Evolutionary conservation across 2,797 vertebrate species (phyloP), one percentile per base, ranked within the genome.

Genomic region (Helostoma temminkii): DNA sequence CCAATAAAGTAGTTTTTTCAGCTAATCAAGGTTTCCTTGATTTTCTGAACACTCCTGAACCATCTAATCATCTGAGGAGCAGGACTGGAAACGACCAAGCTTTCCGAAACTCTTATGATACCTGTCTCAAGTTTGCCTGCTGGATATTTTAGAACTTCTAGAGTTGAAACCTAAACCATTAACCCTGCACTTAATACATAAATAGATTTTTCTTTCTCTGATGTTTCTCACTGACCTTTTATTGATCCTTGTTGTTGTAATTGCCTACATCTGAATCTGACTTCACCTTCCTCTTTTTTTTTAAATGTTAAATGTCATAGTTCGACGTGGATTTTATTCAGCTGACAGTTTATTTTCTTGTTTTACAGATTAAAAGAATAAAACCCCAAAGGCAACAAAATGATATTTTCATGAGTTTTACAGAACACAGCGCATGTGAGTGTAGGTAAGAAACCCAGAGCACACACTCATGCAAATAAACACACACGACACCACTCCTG

Each of bases 371-470:
- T 74, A 96, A 98, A 95, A 96, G 95, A 94, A 92, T 98, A 93
- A 97, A 95, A 93, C 95, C 91, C 80, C 93, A 92, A 80, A 94
- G 91, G 78, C 90, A 95, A 90, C 93, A 97, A 89, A 95, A 95
- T 82, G 94, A 96, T 90, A 90, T 94, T 76, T 95, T 93, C 82
- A 96, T 97, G 96, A 98, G 95, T 93, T 99, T 99, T 90, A 94
- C 95, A 91, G 96, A 99, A 92, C 98, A 99, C 92, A 96, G 89
- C 92, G 95, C 93, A 92, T 99, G 98, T 93, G 95, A 97, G 90
- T 99, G 98, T 96, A 98, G 98, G 98, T 99, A 96, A 96, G 96
- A 92, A 88, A 80, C 62, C 80, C 56, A 36, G 6, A 54, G 50
- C 65, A 66, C 80, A 66, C 62, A 47, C 66, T 26, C 55, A 45